Evolutionary conservation across 2,113 vertebrate species (phyloP), one percentile per base, ranked within the genome.

Genomic region (Strix uralensis): DNA sequence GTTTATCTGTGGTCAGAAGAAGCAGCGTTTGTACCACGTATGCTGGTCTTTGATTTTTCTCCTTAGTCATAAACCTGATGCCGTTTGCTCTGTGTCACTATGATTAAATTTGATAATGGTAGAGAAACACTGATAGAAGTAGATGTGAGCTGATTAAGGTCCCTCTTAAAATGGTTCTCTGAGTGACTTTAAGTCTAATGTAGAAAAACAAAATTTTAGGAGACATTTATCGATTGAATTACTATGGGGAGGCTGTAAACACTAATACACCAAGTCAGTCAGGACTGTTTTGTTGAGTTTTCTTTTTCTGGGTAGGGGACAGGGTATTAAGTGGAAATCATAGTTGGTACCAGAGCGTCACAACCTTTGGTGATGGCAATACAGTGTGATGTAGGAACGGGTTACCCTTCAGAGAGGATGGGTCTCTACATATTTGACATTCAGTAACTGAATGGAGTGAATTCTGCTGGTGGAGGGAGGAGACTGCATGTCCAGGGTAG

Each of bases 361-460:
- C 80, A 30, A 82, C 46, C 32, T 40, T 13, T 55, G 22, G 15
- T 63, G 29, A 26, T 71, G 46, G 13, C 34, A 69, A 5, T 36
- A 10, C 26, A 58, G 3, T 17, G 20, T 66, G 58, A 55, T 38
- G 22, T 11, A 63, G 44, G 34, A 78, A 42, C 1, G 3, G 27
- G 40, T 81, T 40, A 21, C 15, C 14, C 40, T 63, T 59, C 59
- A 54, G 46, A 78, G 51, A 67, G 30, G 21, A 26, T 46, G 25
- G 18, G 26, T 72, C 36, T 52, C 23, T 19, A 1, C 1, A 1
- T 27, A 15, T 44, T 77, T 66, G 59, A 38, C 0, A 0, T 51
- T 70, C 4, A 40, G 36, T 69, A 67, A 15, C 15, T 34, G 34
- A 46, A 27, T 11, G 19, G 69, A 78, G 62, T 46, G 22, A 90